Conservation (phyloP, 2,888 invertebrate species). For the Drosophila conformis region DNA sequence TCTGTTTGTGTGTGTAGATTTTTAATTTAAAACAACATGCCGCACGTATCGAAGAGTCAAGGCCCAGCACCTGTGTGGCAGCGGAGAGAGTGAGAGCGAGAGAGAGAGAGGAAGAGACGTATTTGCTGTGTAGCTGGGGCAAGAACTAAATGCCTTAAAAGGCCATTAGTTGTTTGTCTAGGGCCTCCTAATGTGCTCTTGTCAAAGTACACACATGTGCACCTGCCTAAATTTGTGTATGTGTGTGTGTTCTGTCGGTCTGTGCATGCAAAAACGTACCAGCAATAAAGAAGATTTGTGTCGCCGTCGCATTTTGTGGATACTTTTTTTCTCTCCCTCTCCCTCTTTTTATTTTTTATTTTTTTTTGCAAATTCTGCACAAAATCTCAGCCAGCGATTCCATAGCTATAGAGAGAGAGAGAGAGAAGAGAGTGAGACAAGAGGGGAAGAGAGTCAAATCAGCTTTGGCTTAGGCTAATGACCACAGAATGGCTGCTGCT, state of each 20-base stretch:
- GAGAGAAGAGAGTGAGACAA: conserved; percentile 15
- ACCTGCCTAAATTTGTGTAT: conserved; percentile 16
- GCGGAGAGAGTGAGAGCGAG: background rate
- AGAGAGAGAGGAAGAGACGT: conserved; percentile 12
- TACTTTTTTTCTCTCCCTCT: conserved; percentile 40
- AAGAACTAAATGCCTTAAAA: conserved; percentile 74
- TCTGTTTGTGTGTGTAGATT: conserved; percentile 51
- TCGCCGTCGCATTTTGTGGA: conserved; percentile 76
- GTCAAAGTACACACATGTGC: conserved; percentile 66
- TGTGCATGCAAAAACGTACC: conserved; percentile 74
- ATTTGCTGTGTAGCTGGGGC: conserved; percentile 17
- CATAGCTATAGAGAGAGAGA: conserved; percentile 8
- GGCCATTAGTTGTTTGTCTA: conserved; percentile 79
- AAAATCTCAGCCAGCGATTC: conserved; percentile 59
- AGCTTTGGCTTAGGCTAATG: conserved; percentile 80
- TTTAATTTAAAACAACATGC: conserved; percentile 78
- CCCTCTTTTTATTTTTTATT: conserved; percentile 3
- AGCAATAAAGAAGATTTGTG: conserved; percentile 79
- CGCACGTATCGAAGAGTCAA: conserved; percentile 46
- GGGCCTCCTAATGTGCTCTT: conserved; percentile 74
- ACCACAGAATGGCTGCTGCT: conserved; percentile 76
- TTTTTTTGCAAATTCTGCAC: conserved; percentile 70
- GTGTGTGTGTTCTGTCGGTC: conserved; percentile 40
- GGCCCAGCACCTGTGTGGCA: conserved; percentile 56
- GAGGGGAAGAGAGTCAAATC: conserved; percentile 54